These are phyloP conservation scores for Drosophila testacea DNA, from an alignment of 2,888 invertebrate species.

Conservation along the genomic window DNA sequence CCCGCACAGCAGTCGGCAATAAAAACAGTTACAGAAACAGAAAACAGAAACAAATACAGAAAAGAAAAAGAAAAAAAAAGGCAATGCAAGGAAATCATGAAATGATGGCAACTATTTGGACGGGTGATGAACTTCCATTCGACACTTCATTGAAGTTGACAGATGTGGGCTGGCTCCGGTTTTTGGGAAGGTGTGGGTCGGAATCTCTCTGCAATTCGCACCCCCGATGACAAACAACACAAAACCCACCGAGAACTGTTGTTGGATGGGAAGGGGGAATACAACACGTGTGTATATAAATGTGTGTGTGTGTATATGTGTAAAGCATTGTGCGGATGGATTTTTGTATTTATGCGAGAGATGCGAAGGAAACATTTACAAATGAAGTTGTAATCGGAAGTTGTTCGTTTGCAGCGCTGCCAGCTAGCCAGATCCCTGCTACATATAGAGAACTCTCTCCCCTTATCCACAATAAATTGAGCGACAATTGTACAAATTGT, in stretches of 20 bases:
- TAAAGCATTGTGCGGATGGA: slow-evolving; percentile 43
- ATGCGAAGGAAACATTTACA: slow-evolving; percentile 81
- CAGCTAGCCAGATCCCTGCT: slow-evolving; percentile 6
- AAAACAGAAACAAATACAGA: slow-evolving; percentile 48
- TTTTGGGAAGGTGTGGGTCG: slow-evolving; percentile 7
- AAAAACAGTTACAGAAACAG: slow-evolving; percentile 70
- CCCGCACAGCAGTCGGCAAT: slow-evolving; percentile 74
- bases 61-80: slow-evolving; percentile 53
- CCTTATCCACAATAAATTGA: slow-evolving; percentile 70
- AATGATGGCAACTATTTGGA: slow-evolving; percentile 66
- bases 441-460: neutral
- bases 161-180: slow-evolving; percentile 75
- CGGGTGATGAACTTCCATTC: slow-evolving; percentile 81
- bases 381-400: slow-evolving; percentile 85
- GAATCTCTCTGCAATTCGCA: slow-evolving; percentile 38
- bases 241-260: slow-evolving; percentile 13
- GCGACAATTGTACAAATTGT: slow-evolving; percentile 84
- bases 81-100: slow-evolving; percentile 51
- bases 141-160: slow-evolving; percentile 83
- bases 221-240: slow-evolving; percentile 40
- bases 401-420: slow-evolving; percentile 82
- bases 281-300: slow-evolving; percentile 7
- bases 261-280: neutral
- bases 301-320: slow-evolving; percentile 16
- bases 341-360: slow-evolving; percentile 70